Evolutionary conservation across 2,113 vertebrate species (phyloP).

Genomic region (Erinaceus europaeus): DNA sequence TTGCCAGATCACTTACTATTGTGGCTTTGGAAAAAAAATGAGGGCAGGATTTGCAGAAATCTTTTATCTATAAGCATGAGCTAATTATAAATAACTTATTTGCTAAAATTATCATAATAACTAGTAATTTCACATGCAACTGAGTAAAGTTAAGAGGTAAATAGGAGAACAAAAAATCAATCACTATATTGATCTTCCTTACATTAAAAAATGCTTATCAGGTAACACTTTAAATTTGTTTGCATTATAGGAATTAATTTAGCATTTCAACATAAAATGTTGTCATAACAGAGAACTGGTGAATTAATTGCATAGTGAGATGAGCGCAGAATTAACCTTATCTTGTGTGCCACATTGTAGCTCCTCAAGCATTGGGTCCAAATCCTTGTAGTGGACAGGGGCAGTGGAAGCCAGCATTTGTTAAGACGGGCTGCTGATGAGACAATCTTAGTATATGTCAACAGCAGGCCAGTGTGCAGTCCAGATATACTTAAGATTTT

Average conservation of each 20-base stretch:
- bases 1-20: not conserved
- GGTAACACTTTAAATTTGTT: conserved; percentile 12
- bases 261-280: conserved; percentile 58
- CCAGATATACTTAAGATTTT: conserved; percentile 29
- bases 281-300: conserved; percentile 58
- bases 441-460: conserved; percentile 79
- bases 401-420: conserved; percentile 78
- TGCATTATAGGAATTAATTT: conserved; percentile 38
- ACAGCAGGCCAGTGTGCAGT: not conserved
- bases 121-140: not conserved
- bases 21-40: not conserved
- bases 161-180: conserved; percentile 21
- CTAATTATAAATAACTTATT: not conserved
- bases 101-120: not conserved
- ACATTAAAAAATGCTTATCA: not conserved
- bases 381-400: conserved; percentile 80
- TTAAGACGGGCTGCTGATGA: conserved; percentile 64
- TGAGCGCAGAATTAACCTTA: conserved; percentile 80
- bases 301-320: conserved; percentile 77
- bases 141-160: not conserved
- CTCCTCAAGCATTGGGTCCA: conserved; percentile 81
- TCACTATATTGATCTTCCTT: not conserved
- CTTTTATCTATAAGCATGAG: not conserved
- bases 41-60: not conserved
- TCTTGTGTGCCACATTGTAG: conserved; percentile 75